Percentiles rank a stretch among this genome's conserved stretches.
Evolutionary conservation across 2,888 invertebrate species (phyloP).

Genomic region (Callyntrura sp.): DNA sequence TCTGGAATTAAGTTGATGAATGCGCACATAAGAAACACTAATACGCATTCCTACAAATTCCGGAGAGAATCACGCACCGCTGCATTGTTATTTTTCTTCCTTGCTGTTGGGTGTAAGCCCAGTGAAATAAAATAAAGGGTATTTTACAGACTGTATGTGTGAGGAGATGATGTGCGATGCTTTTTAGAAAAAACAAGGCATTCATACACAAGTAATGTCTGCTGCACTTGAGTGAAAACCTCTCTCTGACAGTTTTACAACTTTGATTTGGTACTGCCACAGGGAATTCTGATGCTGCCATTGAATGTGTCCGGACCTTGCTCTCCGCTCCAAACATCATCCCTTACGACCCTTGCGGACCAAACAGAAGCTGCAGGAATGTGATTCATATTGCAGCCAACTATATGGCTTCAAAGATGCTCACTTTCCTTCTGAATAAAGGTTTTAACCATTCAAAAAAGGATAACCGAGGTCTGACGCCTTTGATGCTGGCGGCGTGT

Average conservation of each 20-base stretch:
- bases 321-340: conserved; percentile 59
- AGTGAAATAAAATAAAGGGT: too few species aligned
- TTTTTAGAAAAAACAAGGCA: too few species aligned
- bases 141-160: background rate
- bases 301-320: conserved; percentile 73
- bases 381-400: conserved; percentile 78
- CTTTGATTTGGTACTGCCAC: conserved; percentile 57
- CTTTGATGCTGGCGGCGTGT: conserved; percentile 70
- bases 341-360: conserved; percentile 72
- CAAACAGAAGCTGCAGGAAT: conserved; percentile 59
- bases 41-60: conserved; percentile 31
- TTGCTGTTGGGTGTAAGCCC: too few species aligned
- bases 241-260: background rate
- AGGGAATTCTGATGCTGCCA: conserved; percentile 76
- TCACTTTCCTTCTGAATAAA: conserved; percentile 68
- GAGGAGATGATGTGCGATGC: background rate
- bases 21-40: background rate
- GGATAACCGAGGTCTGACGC: conserved; percentile 72
- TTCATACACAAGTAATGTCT: too few species aligned
- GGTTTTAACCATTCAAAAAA: conserved; percentile 74
- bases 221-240: too few species aligned
- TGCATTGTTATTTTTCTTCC: conserved; percentile 1
- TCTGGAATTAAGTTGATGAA: conserved; percentile 57
- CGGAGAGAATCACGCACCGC: background rate
- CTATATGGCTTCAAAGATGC: conserved; percentile 67